These are phyloP conservation scores for Budorcas taxicolor DNA, from an alignment of 2,113 vertebrate genomes.

Conservation along the genomic window DNA sequence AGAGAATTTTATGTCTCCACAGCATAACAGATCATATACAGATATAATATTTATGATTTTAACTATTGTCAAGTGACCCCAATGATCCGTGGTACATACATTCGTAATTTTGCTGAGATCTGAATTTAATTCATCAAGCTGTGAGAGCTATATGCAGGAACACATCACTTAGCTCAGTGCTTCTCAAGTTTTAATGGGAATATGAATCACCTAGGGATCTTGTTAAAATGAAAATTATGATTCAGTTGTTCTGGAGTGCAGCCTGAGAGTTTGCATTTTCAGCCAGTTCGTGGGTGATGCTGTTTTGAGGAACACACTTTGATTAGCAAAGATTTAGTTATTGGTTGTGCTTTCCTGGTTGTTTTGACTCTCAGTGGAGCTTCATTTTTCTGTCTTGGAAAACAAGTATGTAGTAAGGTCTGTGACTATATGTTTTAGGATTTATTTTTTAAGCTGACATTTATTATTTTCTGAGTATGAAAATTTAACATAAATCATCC, in stretches of 20 bases:
- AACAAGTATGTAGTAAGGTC: not conserved
- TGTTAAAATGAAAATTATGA: slow-evolving; percentile 27
- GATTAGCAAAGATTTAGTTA: not conserved
- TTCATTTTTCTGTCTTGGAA: not conserved
- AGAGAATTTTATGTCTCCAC: not conserved
- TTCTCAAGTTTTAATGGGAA: not conserved
- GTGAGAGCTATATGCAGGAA: not conserved
- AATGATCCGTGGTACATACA: not conserved
- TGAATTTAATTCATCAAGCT: not conserved
- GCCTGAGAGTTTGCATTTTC: not conserved
- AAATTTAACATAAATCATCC: not conserved
- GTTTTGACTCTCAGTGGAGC: not conserved
- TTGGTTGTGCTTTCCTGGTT: not conserved
- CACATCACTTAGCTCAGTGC: not conserved
- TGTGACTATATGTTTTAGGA: not conserved
- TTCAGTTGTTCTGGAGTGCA: not conserved
- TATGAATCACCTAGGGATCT: not conserved
- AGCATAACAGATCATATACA: not conserved
- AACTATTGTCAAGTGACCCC: not conserved
- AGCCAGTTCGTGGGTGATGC: not conserved
- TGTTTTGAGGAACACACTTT: not conserved
- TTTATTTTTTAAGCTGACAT: not conserved
- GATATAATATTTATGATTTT: not conserved
- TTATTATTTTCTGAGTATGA: not conserved
- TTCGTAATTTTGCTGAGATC: not conserved